phyloP scores from a whole-genome alignment of 2,888 invertebrate species.

The Eurytoma adleriae region DNA sequence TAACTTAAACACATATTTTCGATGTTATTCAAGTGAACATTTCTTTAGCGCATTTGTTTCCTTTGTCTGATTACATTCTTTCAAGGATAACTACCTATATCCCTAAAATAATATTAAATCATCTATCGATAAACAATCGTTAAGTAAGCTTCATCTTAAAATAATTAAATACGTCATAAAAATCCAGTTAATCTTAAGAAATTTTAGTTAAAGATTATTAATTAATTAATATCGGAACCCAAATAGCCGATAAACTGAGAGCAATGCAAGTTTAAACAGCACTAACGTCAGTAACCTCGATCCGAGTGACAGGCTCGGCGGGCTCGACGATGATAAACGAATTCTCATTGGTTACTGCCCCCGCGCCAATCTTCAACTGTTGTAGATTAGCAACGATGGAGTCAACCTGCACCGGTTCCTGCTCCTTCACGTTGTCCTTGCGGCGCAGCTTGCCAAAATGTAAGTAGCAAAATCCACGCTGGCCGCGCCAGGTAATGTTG shows the following conservation, averaged over 20 bases:
- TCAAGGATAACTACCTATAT: too few relatives aligned
- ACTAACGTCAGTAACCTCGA: constrained; percentile 77
- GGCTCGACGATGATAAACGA: constrained; percentile 74
- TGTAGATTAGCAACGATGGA: constrained; percentile 77
- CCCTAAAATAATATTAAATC: too few relatives aligned
- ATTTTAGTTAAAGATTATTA: too few relatives aligned
- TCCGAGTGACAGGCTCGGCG: constrained; percentile 77
- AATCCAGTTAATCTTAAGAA: too few relatives aligned
- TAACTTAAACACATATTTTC: too few relatives aligned
- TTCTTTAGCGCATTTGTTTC: too few relatives aligned
- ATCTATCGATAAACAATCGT: too few relatives aligned
- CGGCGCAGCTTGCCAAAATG: constrained; percentile 83
- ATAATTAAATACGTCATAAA: too few relatives aligned
- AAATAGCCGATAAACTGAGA: background rate
- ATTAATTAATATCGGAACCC: too few relatives aligned
- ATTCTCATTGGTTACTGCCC: constrained; percentile 56
- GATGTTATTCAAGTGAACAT: too few relatives aligned
- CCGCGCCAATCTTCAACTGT: constrained; percentile 74
- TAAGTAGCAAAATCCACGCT: constrained; percentile 83
- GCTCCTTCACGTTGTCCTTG: constrained; percentile 64
- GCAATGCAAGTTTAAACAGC: constrained; percentile 71
- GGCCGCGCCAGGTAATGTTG: constrained; percentile 83
- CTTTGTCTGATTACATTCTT: too few relatives aligned
- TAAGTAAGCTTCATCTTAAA: too few relatives aligned
- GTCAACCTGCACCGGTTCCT: constrained; percentile 75